These are phyloP conservation scores for Eira barbara DNA, from an alignment of 2,113 vertebrate species.

Conservation along the genomic window DNA sequence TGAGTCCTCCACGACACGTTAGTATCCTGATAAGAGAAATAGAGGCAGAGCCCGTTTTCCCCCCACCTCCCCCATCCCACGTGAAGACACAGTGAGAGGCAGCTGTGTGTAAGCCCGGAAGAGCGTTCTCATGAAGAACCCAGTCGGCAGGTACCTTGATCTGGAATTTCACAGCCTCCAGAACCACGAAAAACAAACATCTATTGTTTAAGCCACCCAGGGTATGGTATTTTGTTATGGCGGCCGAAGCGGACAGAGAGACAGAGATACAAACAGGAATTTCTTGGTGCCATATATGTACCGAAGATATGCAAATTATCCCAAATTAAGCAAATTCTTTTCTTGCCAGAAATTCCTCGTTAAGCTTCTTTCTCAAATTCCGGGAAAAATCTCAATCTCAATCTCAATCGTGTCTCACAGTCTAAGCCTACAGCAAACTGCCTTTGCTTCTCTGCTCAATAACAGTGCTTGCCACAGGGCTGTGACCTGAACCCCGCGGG, in stretches of 20 bases:
- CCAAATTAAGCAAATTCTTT: background rate
- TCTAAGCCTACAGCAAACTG: background rate
- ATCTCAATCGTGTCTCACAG: background rate
- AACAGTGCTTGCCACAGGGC: accelerated
- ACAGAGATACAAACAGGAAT: no score
- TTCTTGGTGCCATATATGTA: background rate
- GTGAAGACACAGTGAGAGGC: background rate
- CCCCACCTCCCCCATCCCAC: accelerated
- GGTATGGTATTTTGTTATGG: accelerated
- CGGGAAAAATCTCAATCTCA: background rate
- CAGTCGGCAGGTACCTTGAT: accelerated
- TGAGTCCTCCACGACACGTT: accelerated
- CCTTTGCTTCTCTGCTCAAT: accelerated
- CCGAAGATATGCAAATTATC: background rate
- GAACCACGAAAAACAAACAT: background rate
- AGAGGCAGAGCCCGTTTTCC: background rate
- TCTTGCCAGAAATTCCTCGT: background rate
- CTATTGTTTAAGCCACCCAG: accelerated
- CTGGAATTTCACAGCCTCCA: background rate
- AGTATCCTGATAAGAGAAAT: background rate
- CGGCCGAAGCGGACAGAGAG: no score
- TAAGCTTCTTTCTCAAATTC: background rate
- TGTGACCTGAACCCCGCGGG: accelerated
- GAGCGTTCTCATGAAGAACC: no score
- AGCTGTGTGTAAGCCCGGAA: accelerated